Conservation (phyloP, 2,888 invertebrate species). For the Parnassius glacialis region DNA sequence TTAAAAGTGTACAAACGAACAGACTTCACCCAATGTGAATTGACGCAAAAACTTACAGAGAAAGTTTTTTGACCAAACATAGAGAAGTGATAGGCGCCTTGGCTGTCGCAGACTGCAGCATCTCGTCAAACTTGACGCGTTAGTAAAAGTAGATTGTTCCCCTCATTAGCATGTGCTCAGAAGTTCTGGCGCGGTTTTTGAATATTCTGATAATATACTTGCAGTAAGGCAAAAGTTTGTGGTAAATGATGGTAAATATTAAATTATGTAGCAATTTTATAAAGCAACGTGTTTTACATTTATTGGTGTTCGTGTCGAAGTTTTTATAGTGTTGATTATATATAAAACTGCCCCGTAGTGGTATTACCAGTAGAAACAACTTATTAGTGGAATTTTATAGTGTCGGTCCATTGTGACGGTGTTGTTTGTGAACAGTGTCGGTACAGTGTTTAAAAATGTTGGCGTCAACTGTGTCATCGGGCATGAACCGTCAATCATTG, state of each 20-base stretch:
- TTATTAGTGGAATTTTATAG: background rate
- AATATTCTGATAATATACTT: background rate
- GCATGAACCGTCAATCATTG: conserved; percentile 55
- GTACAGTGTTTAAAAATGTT: conserved; percentile 49
- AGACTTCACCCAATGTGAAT: conserved; percentile 26
- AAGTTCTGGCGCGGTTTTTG: conserved; percentile 5
- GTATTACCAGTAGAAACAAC: too few species aligned
- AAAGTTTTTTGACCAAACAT: conserved; percentile 54
- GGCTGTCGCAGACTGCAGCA: conserved; percentile 30
- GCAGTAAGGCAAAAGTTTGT: too few species aligned
- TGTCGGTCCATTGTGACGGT: conserved; percentile 12
- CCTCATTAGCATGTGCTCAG: conserved; percentile 26
- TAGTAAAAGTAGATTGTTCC: conserved; percentile 39
- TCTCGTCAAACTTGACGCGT: conserved; percentile 42
- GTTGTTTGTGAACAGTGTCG: conserved; percentile 20
- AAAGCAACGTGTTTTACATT: too few species aligned
- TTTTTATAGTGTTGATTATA: background rate
- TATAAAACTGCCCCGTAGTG: too few species aligned
- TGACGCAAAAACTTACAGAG: conserved; percentile 36
- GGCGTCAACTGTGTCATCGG: conserved; percentile 54
- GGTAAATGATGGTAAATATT: too few species aligned
- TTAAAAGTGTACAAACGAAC: background rate
- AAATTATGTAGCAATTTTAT: too few species aligned
- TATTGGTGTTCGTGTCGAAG: background rate
- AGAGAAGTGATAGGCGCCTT: conserved; percentile 47